Evolutionary conservation across 1,140 invertebrate genomes (phyloP).

Genomic region (Vollenhovia emeryi): DNA sequence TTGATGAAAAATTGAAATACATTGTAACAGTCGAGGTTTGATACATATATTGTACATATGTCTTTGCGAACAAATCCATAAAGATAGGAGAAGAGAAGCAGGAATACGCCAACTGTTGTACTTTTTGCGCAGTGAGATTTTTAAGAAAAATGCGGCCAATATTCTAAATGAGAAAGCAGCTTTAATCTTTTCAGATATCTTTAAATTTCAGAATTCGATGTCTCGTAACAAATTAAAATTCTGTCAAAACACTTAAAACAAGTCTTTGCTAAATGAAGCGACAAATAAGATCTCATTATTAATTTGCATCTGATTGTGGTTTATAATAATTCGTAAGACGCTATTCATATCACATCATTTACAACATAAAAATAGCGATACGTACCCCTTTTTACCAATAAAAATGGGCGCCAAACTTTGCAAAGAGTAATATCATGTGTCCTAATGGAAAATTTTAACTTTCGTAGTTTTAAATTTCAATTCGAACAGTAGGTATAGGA

Average conservation of each 20-base stretch:
- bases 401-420: not conserved
- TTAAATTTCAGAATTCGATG: not conserved
- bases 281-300: not conserved
- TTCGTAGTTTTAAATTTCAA: not conserved
- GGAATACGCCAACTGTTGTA: not conserved
- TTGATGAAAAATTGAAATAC: conserved; percentile 21
- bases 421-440: not conserved
- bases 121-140: not conserved
- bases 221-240: not conserved
- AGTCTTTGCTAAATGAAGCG: not conserved
- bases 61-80: not conserved
- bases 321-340: conserved; percentile 11
- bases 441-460: not conserved
- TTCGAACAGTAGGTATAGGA: not conserved
- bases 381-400: not conserved
- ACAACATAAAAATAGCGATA: not conserved
- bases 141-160: not conserved
- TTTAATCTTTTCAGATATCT: not conserved
- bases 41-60: conserved; percentile 17
- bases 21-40: conserved; percentile 16
- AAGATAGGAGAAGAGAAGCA: not conserved
- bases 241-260: not conserved
- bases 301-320: not conserved
- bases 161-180: not conserved
- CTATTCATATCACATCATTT: not conserved